phyloP scores from a whole-genome alignment of 2,888 invertebrate genomes.

The Encarsia formosa region DNA sequence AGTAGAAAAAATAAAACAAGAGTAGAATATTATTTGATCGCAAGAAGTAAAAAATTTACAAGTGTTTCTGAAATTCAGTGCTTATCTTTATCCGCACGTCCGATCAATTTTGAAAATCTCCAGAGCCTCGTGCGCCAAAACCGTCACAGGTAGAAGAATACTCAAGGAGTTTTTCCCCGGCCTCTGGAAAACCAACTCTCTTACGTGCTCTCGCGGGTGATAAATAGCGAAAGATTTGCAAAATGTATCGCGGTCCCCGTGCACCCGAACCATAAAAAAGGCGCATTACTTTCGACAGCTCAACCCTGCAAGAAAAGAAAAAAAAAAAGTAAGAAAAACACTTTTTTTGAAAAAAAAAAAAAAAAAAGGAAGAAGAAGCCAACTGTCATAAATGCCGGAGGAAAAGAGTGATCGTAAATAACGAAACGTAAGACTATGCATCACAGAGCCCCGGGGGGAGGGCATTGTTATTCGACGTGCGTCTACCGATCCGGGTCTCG shows the following conservation, averaged over 20 bases:
- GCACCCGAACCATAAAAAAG: no score
- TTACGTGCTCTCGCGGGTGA: slow-evolving; percentile 34
- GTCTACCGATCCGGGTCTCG: slow-evolving; percentile 27
- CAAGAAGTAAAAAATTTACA: no score
- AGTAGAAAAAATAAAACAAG: no score
- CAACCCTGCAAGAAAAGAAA: background rate
- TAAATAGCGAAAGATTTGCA: slow-evolving; percentile 47
- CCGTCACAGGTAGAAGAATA: slow-evolving; percentile 35
- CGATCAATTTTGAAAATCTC: slow-evolving; percentile 39
- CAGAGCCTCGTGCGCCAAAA: slow-evolving; percentile 29
- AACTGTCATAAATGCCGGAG: slow-evolving; percentile 8
- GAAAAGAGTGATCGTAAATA: slow-evolving; percentile 38
- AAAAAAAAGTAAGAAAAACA: no score
- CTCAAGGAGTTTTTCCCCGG: slow-evolving; percentile 29
- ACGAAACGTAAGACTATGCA: slow-evolving; percentile 45
- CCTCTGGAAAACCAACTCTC: slow-evolving; percentile 16
- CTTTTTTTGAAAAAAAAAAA: background rate
- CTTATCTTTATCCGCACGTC: slow-evolving; percentile 31
- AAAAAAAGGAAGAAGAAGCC: slow-evolving; percentile 6
- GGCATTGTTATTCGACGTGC: slow-evolving; percentile 45
- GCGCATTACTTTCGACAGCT: no score
- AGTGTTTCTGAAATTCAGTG: no score
- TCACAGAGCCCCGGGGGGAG: slow-evolving; percentile 42
- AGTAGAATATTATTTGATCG: no score
- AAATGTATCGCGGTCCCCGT: slow-evolving; percentile 44